Base-by-base conservation (phyloP, 2,888 invertebrate species). In the Apoderus coryli region DNA sequence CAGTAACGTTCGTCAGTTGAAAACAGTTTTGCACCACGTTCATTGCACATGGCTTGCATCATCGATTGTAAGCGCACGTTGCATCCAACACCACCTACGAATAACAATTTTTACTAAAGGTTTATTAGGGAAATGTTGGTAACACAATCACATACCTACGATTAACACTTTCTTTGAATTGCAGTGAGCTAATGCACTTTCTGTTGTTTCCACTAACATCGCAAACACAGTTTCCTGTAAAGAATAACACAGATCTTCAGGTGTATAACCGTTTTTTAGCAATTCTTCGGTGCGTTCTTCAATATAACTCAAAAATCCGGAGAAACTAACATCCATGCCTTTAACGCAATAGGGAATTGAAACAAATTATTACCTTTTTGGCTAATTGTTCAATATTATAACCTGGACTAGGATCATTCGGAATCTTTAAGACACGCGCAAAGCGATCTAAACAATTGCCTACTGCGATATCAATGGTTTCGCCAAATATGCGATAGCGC, bases 241-340 rank as follows among this genome's bases (percentile, higher is more conserved):
- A 0, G 96, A 95, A 57, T 85, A 98, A 55, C 98, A 99, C 2
- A 98, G 64, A 63, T 99, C 98, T 49, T 84, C 95, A 9, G 76
- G 70, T 0, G 84, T 79, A 51, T 80, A 93, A 24, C 81, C 76
- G 31, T 75, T 74, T 6, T 65, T 52, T 0, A 70, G 50, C 4
- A 53, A 58, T 41, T 44, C 45, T 45, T 44, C 41, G 4, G 77
- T 79, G 46, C 75, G 72, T 49, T 89, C 85, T 59, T 95, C 95
- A 53, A 95, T 81, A 51, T 74, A 79, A 2, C 92, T 88, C 10
- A 99, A 64, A 30, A 99, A 77, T 1, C 98, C 98, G 3, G 96
- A 96, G 56, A 99, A 93, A 38, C 96, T 96, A 0, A 99, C 93
- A 60, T 98, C 98, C 98, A 99, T 98, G 22, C 96, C 98, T 69